Base-by-base conservation (phyloP, 2,797 vertebrate genomes). In the Lepus oiostolus region DNA sequence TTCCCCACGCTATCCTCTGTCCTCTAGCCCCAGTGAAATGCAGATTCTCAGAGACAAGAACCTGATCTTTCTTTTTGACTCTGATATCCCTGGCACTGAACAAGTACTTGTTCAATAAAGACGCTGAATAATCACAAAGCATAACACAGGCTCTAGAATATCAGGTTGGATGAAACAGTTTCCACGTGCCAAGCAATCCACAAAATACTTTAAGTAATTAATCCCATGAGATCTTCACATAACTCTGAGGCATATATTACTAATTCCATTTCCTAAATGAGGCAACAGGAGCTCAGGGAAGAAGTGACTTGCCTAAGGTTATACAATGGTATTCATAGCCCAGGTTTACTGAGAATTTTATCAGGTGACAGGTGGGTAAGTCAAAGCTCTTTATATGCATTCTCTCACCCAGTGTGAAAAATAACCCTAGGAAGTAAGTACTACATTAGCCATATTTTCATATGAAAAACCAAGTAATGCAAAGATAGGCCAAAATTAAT, bases 381-480 rank as follows among this genome's bases (percentile, higher is more conserved):
- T 24, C 0, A 9, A 95, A 92, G 38, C 47, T 71, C 72, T 75
- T 62, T 90, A 35, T 0, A 22, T 67, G 16, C 28, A 71, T 91
- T 87, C 32, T 96, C 88, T 85, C 47, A 52, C 42, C 60, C 13
- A 1, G 80, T 84, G 91, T 87, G 89, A 82, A 90, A 86, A 94
- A 95, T 75, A 91, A 95, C 1, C 24, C n/a, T 75, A 63, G 65
- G 42, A 80, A n/a, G 84, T 24, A 16, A 85, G 65, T 83, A 91
- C 28, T 93, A 87, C 74, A 93, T 84, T 93, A 87, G 72, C 63
- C n/a, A 93, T 82, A 94, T 88, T 85, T 95, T 93, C 83, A 70
- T 60, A 81, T 77, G 50, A 92, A 95, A 95, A 96, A 77, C 32
- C 67, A 90, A 84, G n/a, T 28, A 38, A 71, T 38, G 71, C 85